These are phyloP conservation scores for Microdon myrmicae DNA, from an alignment of 2,888 invertebrate genomes.

Conservation along the genomic window DNA sequence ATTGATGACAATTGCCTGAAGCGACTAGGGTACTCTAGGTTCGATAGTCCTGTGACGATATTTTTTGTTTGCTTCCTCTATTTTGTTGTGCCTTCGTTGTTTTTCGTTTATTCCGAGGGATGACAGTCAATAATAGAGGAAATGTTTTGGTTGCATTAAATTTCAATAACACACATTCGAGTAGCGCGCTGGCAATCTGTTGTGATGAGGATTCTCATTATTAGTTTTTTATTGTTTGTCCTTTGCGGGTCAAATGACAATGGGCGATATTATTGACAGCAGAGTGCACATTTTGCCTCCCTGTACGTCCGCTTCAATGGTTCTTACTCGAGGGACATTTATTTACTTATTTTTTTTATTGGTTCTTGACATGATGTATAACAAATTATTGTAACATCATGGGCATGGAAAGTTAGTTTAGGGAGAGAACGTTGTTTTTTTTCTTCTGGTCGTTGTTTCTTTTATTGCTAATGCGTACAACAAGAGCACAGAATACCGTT, in stretches of 20 bases:
- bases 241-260: conserved; percentile 47
- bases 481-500: too few species aligned
- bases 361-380: conserved; percentile 7
- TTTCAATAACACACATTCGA: conserved; percentile 44
- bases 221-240: conserved; percentile 23
- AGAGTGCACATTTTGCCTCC: conserved; percentile 32
- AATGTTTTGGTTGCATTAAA: conserved; percentile 52
- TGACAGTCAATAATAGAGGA: conserved; percentile 39
- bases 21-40: conserved; percentile 23
- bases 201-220: conserved; percentile 16
- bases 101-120: conserved; percentile 25
- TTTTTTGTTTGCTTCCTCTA: conserved; percentile 15
- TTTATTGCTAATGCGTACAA: too few species aligned
- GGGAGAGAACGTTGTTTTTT: too few species aligned
- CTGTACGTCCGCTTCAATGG: conserved; percentile 10
- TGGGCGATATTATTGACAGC: conserved; percentile 39
- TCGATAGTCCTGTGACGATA: too few species aligned
- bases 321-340: conserved; percentile 12
- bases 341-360: conserved; percentile 13
- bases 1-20: conserved; percentile 46
- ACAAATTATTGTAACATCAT: conserved; percentile 42
- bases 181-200: conserved; percentile 36
- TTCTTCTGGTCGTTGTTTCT: too few species aligned
- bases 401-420: too few species aligned
- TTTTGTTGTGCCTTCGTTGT: conserved; percentile 18